Conservation (phyloP, 92 coral and sea anemone species). For the Siderastrea siderea region DNA sequence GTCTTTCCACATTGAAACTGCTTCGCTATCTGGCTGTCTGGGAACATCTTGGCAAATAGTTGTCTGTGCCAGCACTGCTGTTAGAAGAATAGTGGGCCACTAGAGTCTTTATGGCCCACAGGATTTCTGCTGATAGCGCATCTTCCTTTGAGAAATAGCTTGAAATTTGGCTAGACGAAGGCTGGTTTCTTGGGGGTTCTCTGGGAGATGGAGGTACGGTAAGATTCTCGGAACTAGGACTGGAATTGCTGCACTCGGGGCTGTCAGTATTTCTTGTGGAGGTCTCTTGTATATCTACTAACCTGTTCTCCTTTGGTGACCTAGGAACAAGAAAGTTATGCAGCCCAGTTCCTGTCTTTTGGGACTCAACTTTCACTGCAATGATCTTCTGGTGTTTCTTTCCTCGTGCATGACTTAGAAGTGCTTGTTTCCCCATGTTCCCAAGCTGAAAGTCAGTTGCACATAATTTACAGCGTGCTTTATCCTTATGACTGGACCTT, state of each 20-base stretch:
- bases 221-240: constrained; percentile 70
- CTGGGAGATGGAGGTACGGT: constrained; percentile 62
- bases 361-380: constrained; percentile 49
- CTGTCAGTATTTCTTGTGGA: constrained; percentile 60
- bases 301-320: constrained; percentile 59
- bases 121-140: constrained; percentile 52
- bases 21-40: constrained; percentile 67
- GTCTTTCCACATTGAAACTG: constrained; percentile 60
- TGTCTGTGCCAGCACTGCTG: constrained; percentile 49
- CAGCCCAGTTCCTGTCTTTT: constrained; percentile 61
- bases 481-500: constrained; percentile 47
- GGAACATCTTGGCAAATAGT: constrained; percentile 66
- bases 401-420: constrained; percentile 55
- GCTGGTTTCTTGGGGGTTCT: constrained; percentile 68
- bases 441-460: constrained; percentile 54
- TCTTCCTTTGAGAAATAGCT: constrained; percentile 51
- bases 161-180: constrained; percentile 57
- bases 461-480: constrained; percentile 56
- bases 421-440: constrained; percentile 68
- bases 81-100: constrained; percentile 62
- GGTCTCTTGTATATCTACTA: constrained; percentile 58
- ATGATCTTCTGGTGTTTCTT: constrained; percentile 43
- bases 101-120: constrained; percentile 61
- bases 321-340: constrained; percentile 52
- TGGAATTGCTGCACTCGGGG: constrained; percentile 55